Evolutionary conservation across 64 coral and sea anemone species (phyloP).

Genomic region (Stichodactyla mertensii): DNA sequence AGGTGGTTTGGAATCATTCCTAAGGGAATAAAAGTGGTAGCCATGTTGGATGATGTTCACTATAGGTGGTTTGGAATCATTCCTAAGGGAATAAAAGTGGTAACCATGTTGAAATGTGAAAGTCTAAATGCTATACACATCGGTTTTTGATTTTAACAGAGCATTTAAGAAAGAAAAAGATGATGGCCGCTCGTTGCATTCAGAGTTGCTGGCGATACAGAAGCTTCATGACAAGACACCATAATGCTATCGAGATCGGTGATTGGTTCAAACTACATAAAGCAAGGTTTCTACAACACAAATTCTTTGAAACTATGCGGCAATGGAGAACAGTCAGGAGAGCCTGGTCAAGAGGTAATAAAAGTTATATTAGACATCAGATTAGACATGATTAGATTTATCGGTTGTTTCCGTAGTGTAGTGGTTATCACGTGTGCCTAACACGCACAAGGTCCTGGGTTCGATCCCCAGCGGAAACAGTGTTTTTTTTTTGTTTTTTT

Average conservation of each 20-base stretch:
- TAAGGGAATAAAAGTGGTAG: background rate
- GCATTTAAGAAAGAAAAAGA: constrained; percentile 41
- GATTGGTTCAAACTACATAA: constrained; percentile 64
- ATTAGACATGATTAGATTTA: too few species aligned
- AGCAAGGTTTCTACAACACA: constrained; percentile 57
- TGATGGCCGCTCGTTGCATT: constrained; percentile 68
- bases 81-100: constrained; percentile 10
- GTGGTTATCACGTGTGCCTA: constrained; percentile 24
- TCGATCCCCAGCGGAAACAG: constrained; percentile 19
- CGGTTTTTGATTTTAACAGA: background rate
- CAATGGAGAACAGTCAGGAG: constrained; percentile 54
- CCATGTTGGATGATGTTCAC: too few species aligned
- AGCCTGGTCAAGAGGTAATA: constrained; percentile 73
- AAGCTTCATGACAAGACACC: constrained; percentile 60
- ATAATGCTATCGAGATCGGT: constrained; percentile 19
- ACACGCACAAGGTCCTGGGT: constrained; percentile 25
- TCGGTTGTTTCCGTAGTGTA: constrained; percentile 9
- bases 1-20: background rate
- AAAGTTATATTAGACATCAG: background rate
- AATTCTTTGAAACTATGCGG: constrained; percentile 47
- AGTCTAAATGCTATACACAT: background rate
- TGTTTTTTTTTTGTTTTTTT: background rate
- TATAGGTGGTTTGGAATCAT: background rate
- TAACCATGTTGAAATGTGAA: background rate
- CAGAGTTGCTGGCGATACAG: constrained; percentile 82